Evolutionary conservation across 2,888 invertebrate species (phyloP).

Genomic region (Apotomis capreana): DNA sequence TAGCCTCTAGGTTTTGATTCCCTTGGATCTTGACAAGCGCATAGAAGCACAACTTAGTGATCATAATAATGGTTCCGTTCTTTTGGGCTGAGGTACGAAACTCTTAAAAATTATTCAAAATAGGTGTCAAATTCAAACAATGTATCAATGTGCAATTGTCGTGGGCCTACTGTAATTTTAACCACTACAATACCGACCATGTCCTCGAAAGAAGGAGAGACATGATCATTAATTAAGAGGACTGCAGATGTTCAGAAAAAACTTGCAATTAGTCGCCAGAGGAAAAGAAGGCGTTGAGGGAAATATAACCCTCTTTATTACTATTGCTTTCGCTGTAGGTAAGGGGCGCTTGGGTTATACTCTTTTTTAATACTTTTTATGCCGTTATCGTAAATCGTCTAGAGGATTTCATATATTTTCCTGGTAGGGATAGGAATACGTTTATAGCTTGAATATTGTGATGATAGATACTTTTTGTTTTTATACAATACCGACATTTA

Average conservation of each 20-base stretch:
- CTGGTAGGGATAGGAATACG: constrained; percentile 10
- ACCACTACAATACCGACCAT: constrained; percentile 13
- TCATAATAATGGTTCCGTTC: too few relatives aligned
- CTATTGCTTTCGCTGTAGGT: constrained; percentile 40
- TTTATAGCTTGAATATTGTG: constrained; percentile 15
- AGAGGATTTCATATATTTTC: constrained; percentile 29
- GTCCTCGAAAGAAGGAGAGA: constrained; percentile 50
- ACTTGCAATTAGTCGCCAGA: constrained; percentile 64
- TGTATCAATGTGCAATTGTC: too few relatives aligned
- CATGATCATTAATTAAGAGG: constrained; percentile 72
- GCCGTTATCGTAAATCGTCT: constrained; percentile 36
- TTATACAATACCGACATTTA: neutral
- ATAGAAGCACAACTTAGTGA: too few relatives aligned
- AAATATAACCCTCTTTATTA: constrained; percentile 58
- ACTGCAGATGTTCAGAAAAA: constrained; percentile 71
- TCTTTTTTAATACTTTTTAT: constrained; percentile 30
- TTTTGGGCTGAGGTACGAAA: too few relatives aligned
- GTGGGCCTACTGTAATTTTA: constrained; percentile 22
- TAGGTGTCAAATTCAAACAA: too few relatives aligned
- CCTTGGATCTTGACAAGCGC: too few relatives aligned
- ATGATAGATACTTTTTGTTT: constrained; percentile 5
- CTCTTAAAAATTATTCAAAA: too few relatives aligned
- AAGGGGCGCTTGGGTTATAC: constrained; percentile 6
- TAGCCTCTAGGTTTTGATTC: too few relatives aligned
- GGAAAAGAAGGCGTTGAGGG: constrained; percentile 51